Evolutionary conservation across 2,888 invertebrate genomes (phyloP), one percentile per base, ranked within the genome.

Genomic region (Hermodice carunculata): DNA sequence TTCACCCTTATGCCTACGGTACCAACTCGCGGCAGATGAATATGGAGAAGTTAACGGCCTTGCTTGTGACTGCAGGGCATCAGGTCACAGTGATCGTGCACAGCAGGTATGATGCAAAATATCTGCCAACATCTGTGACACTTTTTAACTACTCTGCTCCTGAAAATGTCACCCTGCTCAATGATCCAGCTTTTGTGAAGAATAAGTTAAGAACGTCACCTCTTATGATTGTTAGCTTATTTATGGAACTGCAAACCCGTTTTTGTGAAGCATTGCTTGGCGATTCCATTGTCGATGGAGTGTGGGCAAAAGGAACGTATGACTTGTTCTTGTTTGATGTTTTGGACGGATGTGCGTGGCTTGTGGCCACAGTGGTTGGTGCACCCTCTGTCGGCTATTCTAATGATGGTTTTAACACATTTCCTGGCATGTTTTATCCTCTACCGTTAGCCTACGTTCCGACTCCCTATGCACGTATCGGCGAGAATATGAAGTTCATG

Each of bases 401-500:
- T 42, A 54, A 54, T 22, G 40, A 54, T 54, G 54, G 54, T 8
- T 54, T 54, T 19, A 54, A 29, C 42, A 28, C 40, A 4, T 40
- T 42, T n/a, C 5, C 24, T n/a, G 42, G 29, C 26, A 42, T 54
- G 6, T 54, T 54, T 29, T 54, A 8, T 17, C 54, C 54, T 11
- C 54, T 42, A 29, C 26, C 29, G 8, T 22, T 54, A 3, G 19
- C 29, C 28, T 54, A 34, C 29, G 54, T 54, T 22, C 42, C 42
- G n/a, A n/a, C n/a, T n/a, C n/a, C n/a, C 6, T 40, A 54, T 17
- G 54, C 42, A 24, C 52, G 60, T n/a, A 29, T 31, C 5, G 37
- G 49, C 11, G 60, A 60, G 28, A 52, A 60, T 11, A 60, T 60
- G 60, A 8, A 43, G 24, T 52, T 60, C 31, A 22, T 19, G 19